Evolutionary conservation across 1,140 invertebrate genomes (phyloP), one percentile per base, ranked within the genome.

Genomic region (Drosophila varians): DNA sequence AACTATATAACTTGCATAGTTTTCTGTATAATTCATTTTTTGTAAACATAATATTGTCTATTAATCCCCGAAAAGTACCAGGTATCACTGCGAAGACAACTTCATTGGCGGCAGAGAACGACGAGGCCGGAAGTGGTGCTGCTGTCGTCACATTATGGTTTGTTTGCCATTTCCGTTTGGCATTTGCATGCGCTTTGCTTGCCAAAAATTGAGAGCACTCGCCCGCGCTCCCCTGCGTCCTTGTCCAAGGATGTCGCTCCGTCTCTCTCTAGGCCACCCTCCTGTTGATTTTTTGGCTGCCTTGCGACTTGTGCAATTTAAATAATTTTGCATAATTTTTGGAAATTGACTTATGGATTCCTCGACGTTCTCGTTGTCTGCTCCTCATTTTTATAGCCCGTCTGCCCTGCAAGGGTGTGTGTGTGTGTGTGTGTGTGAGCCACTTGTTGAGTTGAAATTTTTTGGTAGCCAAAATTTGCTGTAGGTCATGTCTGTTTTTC

Each of bases 301-400:
- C 58, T 68, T 36, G 46, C 36, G 65, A 43, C 71, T 60, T 68
- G 61, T 74, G 58, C 82, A 89, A 90, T 90, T 90, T 90, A 90
- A 90, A 90, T 90, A 90, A 89, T 90, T 90, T 90, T 89, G 87
- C 87, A 90, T 90, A 90, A 90, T 90, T 90, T 89, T 82, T 83
- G 86, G 58, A 87, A 87, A 90, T 89, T 90, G 87, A 90, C 87
- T 90, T 90, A 89, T 90, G 87, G 87, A 90, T 89, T 78, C 73
- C 62, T 78, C 70, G 53, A 28, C 74, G 73, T 64, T 26, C 45
- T 12, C 56, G 47, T 43, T 65, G 57, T 73, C 64, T 73, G 83
- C 70, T 69, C 48, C 72, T 86, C 86, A 89, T 79, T 84, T 84
- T 86, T 86, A 86, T 86, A 57, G 25, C 46, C 58, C 28, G 28